Base-by-base conservation (phyloP, 2,797 vertebrate genomes). In the Diplodus sargus region DNA sequence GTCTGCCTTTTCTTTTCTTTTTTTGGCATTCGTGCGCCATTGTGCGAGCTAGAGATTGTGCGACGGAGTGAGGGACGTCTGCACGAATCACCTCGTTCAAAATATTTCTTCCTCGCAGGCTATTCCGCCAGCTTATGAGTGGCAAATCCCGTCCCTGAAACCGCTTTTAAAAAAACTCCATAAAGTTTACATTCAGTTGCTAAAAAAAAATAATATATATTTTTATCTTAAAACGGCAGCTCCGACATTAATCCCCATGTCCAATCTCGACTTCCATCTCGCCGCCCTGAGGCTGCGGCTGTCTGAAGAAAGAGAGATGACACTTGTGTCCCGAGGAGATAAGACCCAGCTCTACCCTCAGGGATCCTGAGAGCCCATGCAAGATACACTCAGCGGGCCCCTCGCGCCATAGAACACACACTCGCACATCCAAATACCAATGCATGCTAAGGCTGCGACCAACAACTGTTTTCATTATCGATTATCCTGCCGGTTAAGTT, bases 261-360 rank as follows among this genome's bases (percentile, higher is more conserved):
- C 77, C 77, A 83, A 83, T 86, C 73, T 82, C 43, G 45, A 56
- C 70, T 78, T 72, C 58, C 56, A 87, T 76, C 84, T 68, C 66
- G 62, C 58, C 52, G 64, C 42, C 81, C 58, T 11, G 18, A 75
- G 63, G 80, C 49, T 60, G 39, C 12, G 34, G 76, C 79, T 84
- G 34, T 34, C 34, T 34, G 81, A 79, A 83, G 70, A 79, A 49
- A 58, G 43, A 75, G 70, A 83, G 80, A 87, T 82, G 79, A 82
- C 79, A 83, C 67, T 78, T 45, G 61, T 80, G 72, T 75, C 78
- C 61, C 1, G 52, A 75, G 63, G 66, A 86, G 85, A 85, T 83
- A 83, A 90, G 76, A 79, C 68, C 67, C 16, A 64, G 54, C 62
- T 85, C 66, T 61, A 30, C 63, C 81, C 59, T 80, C 11, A 70